Evolutionary conservation across 2,888 invertebrate species (phyloP).

Genomic region (Microctonus hyperodae): DNA sequence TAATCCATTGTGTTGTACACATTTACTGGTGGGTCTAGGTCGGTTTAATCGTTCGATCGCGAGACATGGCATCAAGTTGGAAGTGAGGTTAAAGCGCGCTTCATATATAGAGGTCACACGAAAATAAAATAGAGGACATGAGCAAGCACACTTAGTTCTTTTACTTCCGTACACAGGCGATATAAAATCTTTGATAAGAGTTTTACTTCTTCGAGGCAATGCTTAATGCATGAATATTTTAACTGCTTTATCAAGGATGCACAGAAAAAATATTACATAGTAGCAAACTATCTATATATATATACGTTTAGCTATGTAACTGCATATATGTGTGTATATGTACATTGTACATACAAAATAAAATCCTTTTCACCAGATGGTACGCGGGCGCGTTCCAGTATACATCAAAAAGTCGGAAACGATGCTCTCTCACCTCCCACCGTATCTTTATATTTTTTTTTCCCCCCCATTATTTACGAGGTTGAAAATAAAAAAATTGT

Average conservation of each 20-base stretch:
- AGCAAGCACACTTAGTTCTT: not conserved
- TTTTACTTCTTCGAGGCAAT: slow-evolving; percentile 19
- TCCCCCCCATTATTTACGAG: slow-evolving; percentile 10
- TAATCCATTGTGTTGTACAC: slow-evolving; percentile 33
- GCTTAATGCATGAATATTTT: slow-evolving; percentile 27
- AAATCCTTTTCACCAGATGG: slow-evolving; percentile 7
- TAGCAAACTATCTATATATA: not conserved
- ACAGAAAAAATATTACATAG: slow-evolving; percentile 6
- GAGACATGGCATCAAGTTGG: not conserved
- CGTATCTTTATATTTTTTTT: slow-evolving; percentile 16
- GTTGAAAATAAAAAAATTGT: not conserved
- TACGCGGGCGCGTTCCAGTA: too few species aligned
- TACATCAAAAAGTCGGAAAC: slow-evolving; percentile 10
- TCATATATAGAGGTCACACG: slow-evolving; percentile 20
- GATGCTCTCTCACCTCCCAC: slow-evolving; percentile 14
- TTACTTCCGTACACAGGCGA: slow-evolving; percentile 10
- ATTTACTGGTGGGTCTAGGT: slow-evolving; percentile 34
- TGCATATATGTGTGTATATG: too few species aligned
- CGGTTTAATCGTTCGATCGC: slow-evolving; percentile 31
- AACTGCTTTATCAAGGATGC: slow-evolving; percentile 17
- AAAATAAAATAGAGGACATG: slow-evolving; percentile 5
- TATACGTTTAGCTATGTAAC: not conserved
- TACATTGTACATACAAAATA: not conserved
- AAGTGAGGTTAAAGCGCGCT: slow-evolving; percentile 14
- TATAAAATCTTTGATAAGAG: slow-evolving; percentile 29